Evolutionary conservation across 2,888 invertebrate species (phyloP).

Genomic region (Drosophila borealis): DNA sequence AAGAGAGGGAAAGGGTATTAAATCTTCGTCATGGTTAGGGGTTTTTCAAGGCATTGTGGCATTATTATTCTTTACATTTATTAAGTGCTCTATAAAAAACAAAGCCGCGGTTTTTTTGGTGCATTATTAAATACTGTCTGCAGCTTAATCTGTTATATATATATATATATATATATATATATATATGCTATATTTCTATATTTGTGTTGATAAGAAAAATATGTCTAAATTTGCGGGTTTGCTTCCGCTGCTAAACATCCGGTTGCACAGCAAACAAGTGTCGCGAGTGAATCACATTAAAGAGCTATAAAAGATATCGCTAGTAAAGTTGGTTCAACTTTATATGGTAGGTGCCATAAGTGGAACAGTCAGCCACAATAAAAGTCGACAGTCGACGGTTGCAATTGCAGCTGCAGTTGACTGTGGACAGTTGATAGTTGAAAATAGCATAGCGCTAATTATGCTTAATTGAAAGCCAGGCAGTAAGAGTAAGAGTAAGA

Average conservation of each 20-base stretch:
- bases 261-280: not conserved
- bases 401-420: slow-evolving; percentile 19
- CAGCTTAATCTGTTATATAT: too few species aligned
- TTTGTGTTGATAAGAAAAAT: not conserved
- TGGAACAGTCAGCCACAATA: slow-evolving; percentile 4
- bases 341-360: slow-evolving; percentile 14
- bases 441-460: slow-evolving; percentile 46
- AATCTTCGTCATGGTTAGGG: too few species aligned
- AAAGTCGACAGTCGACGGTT: not conserved
- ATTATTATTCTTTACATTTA: too few species aligned
- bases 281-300: not conserved
- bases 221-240: not conserved
- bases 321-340: slow-evolving; percentile 17
- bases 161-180: too few species aligned
- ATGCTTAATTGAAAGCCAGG: slow-evolving; percentile 56
- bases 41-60: too few species aligned
- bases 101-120: too few species aligned
- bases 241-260: not conserved
- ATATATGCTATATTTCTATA: too few species aligned
- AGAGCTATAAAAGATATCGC: not conserved
- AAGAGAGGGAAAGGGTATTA: too few species aligned
- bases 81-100: too few species aligned
- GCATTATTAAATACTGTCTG: too few species aligned
- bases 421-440: slow-evolving; percentile 16
- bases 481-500: too few species aligned